These are phyloP conservation scores for Sitophilus oryzae DNA, from an alignment of 1,140 invertebrate species.

Conservation along the genomic window DNA sequence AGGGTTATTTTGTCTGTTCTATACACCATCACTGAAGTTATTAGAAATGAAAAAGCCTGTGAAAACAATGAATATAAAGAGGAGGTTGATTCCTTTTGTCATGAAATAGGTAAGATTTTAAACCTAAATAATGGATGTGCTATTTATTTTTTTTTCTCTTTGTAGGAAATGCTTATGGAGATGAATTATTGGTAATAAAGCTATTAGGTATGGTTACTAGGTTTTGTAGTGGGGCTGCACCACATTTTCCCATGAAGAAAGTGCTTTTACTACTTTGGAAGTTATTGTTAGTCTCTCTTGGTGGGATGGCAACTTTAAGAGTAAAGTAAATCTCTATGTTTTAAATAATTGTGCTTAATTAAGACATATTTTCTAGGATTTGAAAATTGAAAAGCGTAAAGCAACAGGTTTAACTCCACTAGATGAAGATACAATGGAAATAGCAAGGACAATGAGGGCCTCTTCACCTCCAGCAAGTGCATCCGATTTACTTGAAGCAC, in stretches of 20 bases:
- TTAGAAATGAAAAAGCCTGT: conserved; percentile 62
- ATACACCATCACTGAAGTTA: conserved; percentile 90
- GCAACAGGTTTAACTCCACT: conserved; percentile 65
- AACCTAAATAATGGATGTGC: neutral
- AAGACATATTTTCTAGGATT: neutral
- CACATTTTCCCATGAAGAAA: conserved; percentile 98
- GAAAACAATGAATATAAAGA: conserved; percentile 59
- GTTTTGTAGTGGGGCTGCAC: conserved; percentile 88
- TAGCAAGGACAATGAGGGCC: conserved; percentile 86
- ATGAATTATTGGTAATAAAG: conserved; percentile 83
- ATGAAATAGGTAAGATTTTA: conserved; percentile 64
- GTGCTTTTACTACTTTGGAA: conserved; percentile 95
- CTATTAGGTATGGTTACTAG: conserved; percentile 89
- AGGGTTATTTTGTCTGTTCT: conserved; percentile 87
- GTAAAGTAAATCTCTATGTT: conserved; percentile 82
- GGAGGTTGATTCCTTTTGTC: conserved; percentile 59
- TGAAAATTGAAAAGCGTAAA: conserved; percentile 52
- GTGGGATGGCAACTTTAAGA: conserved; percentile 77
- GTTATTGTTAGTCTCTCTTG: conserved; percentile 81
- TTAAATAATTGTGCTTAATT: conserved; percentile 71
- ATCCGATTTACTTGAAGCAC: conserved; percentile 83
- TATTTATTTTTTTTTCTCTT: neutral
- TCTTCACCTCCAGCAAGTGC: conserved; percentile 92
- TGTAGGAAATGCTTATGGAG: conserved; percentile 47
- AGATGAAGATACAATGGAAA: conserved; percentile 89